Evolutionary conservation across 2,888 invertebrate genomes (phyloP), one percentile per base, ranked within the genome.

Genomic region (Eretmocerus hayati): DNA sequence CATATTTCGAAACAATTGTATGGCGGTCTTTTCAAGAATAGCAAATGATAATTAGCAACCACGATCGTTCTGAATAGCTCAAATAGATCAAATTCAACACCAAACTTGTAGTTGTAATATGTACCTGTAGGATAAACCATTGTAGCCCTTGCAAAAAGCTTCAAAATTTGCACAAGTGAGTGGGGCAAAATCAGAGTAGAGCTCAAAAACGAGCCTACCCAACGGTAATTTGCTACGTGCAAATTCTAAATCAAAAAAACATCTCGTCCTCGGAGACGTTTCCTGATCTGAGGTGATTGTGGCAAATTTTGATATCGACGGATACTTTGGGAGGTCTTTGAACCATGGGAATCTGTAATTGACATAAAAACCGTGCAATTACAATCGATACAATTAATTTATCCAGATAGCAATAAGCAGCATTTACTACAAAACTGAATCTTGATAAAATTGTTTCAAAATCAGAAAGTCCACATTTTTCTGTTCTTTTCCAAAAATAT

Each of bases 101-200:
- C 13, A 9, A 30, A 30, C 13, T 30, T 9, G 8, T 30, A 30
- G 19, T 5, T 20, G 26, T 37, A 39, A 37, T 20, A 32, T 46
- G 36, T 63, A 71, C 62, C 62, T 67, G 58, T 70, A 74, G 15
- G 69, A 69, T 30, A 69, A 59, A 37, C 66, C 67, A 33, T 64
- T 55, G 13, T 50, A 49, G 18, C 72, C 72, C 35, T 48, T 52
- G 52, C 72, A 72, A 21, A 72, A 59, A 19, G 63, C 57, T 40
- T 62, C 53, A 33, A 74, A 74, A 58, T 72, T 72, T 38, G 62
- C 64, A 26, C 69, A 70, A 1, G 67, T 69, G 41, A 51, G 59
- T 2, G 74, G 73, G 15, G 62, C 72, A 16, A 65, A 54, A 49
- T 67, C 69, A 6, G 57, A 54, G 46, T 69, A 73, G 4, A 74